These are phyloP conservation scores for Scaptomyza caliginosa DNA, from an alignment of 2,888 invertebrate species.

Conservation along the genomic window DNA sequence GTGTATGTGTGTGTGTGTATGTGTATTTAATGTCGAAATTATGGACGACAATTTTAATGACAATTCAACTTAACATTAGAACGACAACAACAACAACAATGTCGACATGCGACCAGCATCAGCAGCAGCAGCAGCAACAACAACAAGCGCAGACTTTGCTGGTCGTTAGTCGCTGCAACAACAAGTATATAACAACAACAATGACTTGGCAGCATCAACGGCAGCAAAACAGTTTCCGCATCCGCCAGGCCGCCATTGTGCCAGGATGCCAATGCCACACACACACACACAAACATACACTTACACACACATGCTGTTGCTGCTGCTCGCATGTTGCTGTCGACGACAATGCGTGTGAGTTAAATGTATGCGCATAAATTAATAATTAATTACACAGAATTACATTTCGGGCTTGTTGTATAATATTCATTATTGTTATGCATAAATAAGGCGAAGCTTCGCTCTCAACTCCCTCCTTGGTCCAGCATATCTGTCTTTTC, in stretches of 20 bases:
- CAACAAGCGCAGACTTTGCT: conserved; percentile 53
- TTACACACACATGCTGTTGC: conserved; percentile 25
- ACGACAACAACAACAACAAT: conserved; percentile 61
- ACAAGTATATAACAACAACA: conserved; percentile 48
- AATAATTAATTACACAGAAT: conserved; percentile 83
- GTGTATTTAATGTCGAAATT: conserved; percentile 81
- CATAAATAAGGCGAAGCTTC: conserved; percentile 78
- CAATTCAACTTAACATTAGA: conserved; percentile 81
- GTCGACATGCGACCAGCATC: conserved; percentile 54
- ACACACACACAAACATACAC: conserved; percentile 15
- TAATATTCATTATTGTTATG: conserved; percentile 83
- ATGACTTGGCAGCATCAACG: conserved; percentile 74
- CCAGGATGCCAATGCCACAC: conserved; percentile 75
- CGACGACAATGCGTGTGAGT: conserved; percentile 79
- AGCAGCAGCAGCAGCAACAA: conserved; percentile 43
- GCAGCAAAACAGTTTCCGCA: conserved; percentile 79
- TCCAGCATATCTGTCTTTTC: background rate
- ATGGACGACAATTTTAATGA: conserved; percentile 81
- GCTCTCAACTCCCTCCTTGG: background rate
- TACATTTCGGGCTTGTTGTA: conserved; percentile 82
- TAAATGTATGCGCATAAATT: conserved; percentile 83
- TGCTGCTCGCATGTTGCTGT: conserved; percentile 43
- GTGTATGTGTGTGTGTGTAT: conserved; percentile 41
- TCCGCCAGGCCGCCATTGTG: conserved; percentile 77
- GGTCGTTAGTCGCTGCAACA: conserved; percentile 66